Conservation (phyloP, 2,888 invertebrate species). For the Fabriciana adippe region DNA sequence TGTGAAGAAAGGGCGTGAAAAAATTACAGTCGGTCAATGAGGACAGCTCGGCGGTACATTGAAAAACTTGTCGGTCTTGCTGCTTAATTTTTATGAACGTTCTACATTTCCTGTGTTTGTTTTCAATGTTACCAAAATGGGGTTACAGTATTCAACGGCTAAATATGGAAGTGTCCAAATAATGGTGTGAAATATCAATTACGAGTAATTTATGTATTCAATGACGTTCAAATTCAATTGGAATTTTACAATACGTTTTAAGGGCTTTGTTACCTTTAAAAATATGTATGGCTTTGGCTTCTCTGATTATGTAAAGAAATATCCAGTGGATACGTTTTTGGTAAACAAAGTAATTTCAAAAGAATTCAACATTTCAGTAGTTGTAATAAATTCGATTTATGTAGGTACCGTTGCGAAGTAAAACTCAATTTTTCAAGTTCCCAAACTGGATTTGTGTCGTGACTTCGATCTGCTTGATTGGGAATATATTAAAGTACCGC, state of each 20-base stretch:
- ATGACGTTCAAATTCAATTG: constrained; percentile 17
- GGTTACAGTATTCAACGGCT: constrained; percentile 23
- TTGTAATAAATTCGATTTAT: constrained; percentile 3
- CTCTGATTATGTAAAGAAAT: no score
- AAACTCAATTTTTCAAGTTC: background rate
- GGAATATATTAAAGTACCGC: constrained; percentile 7
- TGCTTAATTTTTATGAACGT: constrained; percentile 31
- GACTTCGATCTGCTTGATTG: background rate
- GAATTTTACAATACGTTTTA: constrained; percentile 21
- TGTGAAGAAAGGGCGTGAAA: background rate
- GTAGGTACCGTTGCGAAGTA: background rate
- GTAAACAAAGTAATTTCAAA: background rate
- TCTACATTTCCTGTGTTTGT: constrained; percentile 41
- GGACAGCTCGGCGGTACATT: constrained; percentile 2
- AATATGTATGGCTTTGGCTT: constrained; percentile 17
- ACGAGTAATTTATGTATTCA: constrained; percentile 25
- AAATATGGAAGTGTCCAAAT: constrained; percentile 33
- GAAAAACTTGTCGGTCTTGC: constrained; percentile 36
- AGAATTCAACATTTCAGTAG: background rate
- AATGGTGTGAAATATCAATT: constrained; percentile 32
- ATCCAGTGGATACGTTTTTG: background rate
- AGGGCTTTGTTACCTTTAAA: constrained; percentile 13
- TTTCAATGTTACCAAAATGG: constrained; percentile 32
- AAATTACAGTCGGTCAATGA: constrained; percentile 12
- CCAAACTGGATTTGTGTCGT: constrained; percentile 10